Percentiles rank a stretch among this genome's conserved stretches.
Evolutionary conservation across 2,888 invertebrate genomes (phyloP).

Genomic region (Apotomis turbidana): DNA sequence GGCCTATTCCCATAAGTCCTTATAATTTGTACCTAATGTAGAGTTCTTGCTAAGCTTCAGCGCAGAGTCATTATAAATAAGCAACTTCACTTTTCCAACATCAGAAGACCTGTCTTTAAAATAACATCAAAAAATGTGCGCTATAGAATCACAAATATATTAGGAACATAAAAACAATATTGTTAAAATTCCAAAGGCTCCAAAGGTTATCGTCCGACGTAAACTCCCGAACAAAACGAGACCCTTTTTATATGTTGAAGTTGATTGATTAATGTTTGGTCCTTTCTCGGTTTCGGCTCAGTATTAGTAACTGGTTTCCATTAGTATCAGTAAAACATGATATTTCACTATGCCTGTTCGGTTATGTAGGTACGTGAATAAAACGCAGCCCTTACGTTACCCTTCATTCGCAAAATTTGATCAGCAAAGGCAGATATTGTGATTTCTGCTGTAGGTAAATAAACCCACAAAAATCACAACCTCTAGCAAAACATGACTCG

Average conservation of each 20-base stretch:
- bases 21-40: too few species aligned
- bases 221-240: slow-evolving; percentile 5
- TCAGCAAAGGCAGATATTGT: too few species aligned
- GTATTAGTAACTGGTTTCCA: slow-evolving; percentile 11
- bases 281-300: slow-evolving; percentile 15
- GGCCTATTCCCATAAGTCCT: too few species aligned
- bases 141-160: background rate
- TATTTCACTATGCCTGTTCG: background rate
- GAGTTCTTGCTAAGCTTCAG: too few species aligned
- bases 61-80: too few species aligned
- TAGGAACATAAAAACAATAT: slow-evolving; percentile 10
- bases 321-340: slow-evolving; percentile 16
- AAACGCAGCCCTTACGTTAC: background rate
- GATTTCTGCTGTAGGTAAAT: too few species aligned
- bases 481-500: too few species aligned
- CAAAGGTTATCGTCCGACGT: slow-evolving; percentile 11
- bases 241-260: slow-evolving; percentile 26
- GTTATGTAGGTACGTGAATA: background rate
- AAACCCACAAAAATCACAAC: too few species aligned
- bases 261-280: slow-evolving; percentile 31
- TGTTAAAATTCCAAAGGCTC: slow-evolving; percentile 23
- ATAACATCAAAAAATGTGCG: too few species aligned
- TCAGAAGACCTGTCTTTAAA: background rate
- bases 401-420: too few species aligned
- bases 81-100: background rate